A percentile compares a stretch with the other conserved stretches of the same genome.
Conservation (phyloP, 35 echinoderm and acorn worm genomes). For the Anneissia japonica region DNA sequence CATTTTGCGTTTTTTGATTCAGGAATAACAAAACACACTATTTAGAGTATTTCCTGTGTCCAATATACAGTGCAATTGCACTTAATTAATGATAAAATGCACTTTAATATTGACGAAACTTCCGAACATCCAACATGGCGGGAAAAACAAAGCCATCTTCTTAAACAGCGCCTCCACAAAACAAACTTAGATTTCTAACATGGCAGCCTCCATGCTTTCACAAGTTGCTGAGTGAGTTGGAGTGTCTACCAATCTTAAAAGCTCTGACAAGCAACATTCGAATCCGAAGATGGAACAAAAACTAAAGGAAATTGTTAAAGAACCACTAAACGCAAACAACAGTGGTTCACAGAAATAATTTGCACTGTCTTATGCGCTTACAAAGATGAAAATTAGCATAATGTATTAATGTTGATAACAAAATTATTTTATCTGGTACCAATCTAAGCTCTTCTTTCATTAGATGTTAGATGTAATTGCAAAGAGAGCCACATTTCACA, state of each 20-base stretch:
- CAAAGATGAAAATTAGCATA: too few relatives aligned
- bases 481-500: too few relatives aligned
- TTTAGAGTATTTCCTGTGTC: background rate
- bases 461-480: too few relatives aligned
- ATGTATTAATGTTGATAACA: background rate
- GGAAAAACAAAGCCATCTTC: background rate
- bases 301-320: too few relatives aligned
- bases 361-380: too few relatives aligned
- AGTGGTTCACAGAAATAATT: too few relatives aligned
- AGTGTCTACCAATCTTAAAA: too few relatives aligned
- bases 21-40: background rate
- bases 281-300: too few relatives aligned
- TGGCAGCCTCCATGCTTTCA: background rate
- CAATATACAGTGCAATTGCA: background rate
- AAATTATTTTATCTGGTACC: too few relatives aligned
- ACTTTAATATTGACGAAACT: background rate
- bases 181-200: background rate
- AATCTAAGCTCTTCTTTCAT: too few relatives aligned
- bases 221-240: too few relatives aligned
- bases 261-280: too few relatives aligned
- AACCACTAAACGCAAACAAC: background rate
- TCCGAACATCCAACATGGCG: background rate
- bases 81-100: background rate
- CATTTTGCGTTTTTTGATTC: constrained; percentile 33
- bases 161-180: background rate